Evolutionary conservation across 2,113 vertebrate genomes (phyloP).

Genomic region (Cynoglossus semilaevis): DNA sequence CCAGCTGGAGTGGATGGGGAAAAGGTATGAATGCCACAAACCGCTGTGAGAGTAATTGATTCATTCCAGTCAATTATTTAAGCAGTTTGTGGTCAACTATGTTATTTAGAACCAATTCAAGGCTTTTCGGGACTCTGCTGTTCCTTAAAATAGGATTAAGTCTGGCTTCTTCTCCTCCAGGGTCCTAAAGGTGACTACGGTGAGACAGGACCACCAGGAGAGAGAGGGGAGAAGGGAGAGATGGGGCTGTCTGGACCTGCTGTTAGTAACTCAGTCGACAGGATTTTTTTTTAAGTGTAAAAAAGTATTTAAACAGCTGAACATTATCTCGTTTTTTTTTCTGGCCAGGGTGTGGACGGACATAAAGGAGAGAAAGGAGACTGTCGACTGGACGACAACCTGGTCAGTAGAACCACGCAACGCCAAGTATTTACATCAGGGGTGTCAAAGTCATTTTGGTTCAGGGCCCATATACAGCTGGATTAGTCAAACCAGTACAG

Average conservation of each 20-base stretch:
- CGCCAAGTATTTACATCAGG: background rate
- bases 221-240: slow-evolving; percentile 84
- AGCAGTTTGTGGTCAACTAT: no score
- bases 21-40: slow-evolving; percentile 71
- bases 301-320: background rate
- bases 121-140: no score
- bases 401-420: slow-evolving; percentile 80
- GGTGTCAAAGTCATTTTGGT: no score
- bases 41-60: background rate
- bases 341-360: slow-evolving; percentile 83
- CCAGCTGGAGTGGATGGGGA: slow-evolving; percentile 85
- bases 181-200: slow-evolving; percentile 85
- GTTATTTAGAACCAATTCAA: no score
- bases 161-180: slow-evolving; percentile 59
- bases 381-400: slow-evolving; percentile 83
- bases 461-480: no score
- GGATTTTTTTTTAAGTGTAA: background rate
- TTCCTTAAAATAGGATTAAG: no score
- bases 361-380: slow-evolving; percentile 89
- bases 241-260: slow-evolving; percentile 84
- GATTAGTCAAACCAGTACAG: no score
- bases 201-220: slow-evolving; percentile 78
- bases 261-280: slow-evolving; percentile 71
- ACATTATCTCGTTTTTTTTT: slow-evolving; percentile 14
- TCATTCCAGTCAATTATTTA: background rate